Percentiles rank a stretch among this genome's conserved stretches.
Conservation (phyloP, 2,797 vertebrate genomes). For the Eutrigla gurnardus region DNA sequence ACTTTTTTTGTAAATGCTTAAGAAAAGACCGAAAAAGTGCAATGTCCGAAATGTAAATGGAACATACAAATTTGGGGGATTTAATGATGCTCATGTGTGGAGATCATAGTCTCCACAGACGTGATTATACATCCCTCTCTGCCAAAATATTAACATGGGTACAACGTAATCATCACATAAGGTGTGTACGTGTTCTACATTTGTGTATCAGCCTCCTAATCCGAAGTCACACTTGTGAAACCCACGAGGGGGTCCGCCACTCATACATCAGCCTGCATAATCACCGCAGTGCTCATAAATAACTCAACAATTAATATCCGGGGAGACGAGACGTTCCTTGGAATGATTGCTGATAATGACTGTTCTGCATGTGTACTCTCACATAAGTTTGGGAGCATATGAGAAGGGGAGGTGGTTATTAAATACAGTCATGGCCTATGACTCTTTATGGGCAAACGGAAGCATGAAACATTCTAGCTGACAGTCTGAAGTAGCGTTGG, state of each 20-base stretch:
- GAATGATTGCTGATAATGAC: conserved; percentile 36
- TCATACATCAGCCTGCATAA: conserved; percentile 36
- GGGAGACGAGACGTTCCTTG: conserved; percentile 25
- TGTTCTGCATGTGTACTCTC: conserved; percentile 24
- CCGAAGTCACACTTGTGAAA: conserved; percentile 11
- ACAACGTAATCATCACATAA: conserved; percentile 1
- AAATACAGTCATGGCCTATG: conserved; percentile 30
- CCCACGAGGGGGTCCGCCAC: background rate
- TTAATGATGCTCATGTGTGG: background rate
- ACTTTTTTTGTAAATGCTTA: conserved; percentile 40
- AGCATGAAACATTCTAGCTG: conserved; percentile 40
- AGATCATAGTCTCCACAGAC: background rate
- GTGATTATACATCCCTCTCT: conserved; percentile 9
- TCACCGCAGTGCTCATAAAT: conserved; percentile 36
- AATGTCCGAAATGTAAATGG: conserved; percentile 4
- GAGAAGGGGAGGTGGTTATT: conserved; percentile 14
- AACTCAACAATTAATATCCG: conserved; percentile 33
- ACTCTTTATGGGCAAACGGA: conserved; percentile 44
- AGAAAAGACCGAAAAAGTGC: background rate
- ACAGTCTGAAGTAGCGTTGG: conserved; percentile 17
- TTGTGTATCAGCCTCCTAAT: background rate
- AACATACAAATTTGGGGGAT: conserved; percentile 1
- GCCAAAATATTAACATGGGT: conserved; percentile 12
- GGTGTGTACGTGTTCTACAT: background rate
- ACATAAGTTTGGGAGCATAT: conserved; percentile 11